phyloP scores from a whole-genome alignment of 2,888 invertebrate species.

The Theodoxus fluviatilis region DNA sequence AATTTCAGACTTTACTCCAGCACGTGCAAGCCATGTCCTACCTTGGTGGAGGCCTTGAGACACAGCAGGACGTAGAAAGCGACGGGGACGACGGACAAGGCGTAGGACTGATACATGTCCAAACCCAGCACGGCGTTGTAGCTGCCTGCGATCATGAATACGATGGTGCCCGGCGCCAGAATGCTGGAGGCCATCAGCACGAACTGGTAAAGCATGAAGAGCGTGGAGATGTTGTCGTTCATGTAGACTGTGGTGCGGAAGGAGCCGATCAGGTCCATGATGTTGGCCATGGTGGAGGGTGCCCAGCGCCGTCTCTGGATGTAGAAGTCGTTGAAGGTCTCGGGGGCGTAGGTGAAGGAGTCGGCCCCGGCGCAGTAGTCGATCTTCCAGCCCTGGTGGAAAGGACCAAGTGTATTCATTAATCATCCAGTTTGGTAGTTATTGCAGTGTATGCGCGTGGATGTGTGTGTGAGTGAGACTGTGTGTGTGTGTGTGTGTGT shows the following conservation, averaged over 20 bases:
- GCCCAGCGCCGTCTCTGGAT: slow-evolving; percentile 59
- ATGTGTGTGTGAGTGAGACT: slow-evolving; percentile 1
- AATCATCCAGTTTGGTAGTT: too few species aligned
- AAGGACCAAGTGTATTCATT: too few species aligned
- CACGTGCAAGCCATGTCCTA: too few species aligned
- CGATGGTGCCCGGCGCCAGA: slow-evolving; percentile 45
- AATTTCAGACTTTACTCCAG: too few species aligned
- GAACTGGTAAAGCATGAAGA: slow-evolving; percentile 51
- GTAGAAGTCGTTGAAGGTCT: slow-evolving; percentile 58
- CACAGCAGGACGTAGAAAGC: slow-evolving; percentile 89
- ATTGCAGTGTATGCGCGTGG: too few species aligned
- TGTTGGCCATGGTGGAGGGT: slow-evolving; percentile 59
- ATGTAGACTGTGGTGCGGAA: slow-evolving; percentile 43
- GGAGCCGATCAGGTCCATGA: slow-evolving; percentile 50
- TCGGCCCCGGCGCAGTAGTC: slow-evolving; percentile 60
- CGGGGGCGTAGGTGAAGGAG: slow-evolving; percentile 55
- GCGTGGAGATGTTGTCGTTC: slow-evolving; percentile 53
- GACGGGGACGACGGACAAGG: slow-evolving; percentile 91
- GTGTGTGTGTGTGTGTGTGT: background rate
- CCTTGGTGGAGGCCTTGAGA: slow-evolving; percentile 88
- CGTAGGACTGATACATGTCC: slow-evolving; percentile 94
- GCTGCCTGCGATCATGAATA: slow-evolving; percentile 88
- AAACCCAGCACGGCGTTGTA: slow-evolving; percentile 96
- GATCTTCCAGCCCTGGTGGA: slow-evolving; percentile 47
- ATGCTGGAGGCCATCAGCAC: slow-evolving; percentile 44